Base-by-base conservation (phyloP, 2,888 invertebrate genomes). In the Eulithis prunata region DNA sequence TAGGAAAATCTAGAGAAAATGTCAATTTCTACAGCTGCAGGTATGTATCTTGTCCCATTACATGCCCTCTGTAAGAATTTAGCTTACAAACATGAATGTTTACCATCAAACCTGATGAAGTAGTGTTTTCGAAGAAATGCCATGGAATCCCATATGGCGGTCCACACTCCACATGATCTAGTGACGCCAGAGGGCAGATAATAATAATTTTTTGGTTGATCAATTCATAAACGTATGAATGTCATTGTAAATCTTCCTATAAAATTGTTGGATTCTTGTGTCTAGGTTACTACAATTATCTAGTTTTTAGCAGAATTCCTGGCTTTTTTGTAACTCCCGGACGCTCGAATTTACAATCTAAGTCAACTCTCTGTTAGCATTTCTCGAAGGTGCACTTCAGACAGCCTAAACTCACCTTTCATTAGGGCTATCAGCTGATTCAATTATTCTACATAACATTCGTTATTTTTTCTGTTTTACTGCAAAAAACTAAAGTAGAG, bases 141-240 rank as follows among this genome's bases (percentile, higher is more conserved):
- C 90, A 91, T 92, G 90, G 92, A 92, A 90, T 91, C 91, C 92
- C 92, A 92, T 92, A 92, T 92, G 92, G 92, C 92, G 92, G 92
- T 92, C 91, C 89, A 88, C 86, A 85, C 88, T 90, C 90, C 91
- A 92, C 91, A 92, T 91, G 91, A 92, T 91, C 81, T 86, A 88
- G 86, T 89, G 91, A 91, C 91, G 91, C 89, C 90, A 87, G 84
- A 80, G 80, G 79, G 74, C 82, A 80, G 81, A 86, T 80, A 74
- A 78, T 77, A 80, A 77, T 74, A 78, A 75, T 77, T 77, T 80
- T 79, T 81, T 74, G 58, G 69, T 71, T 68, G 67, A 74, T 75
- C 73, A 74, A 78, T 77, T 79, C 76, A 76, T 75, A 76, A 73
- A 74, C 68, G 63, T 58, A 64, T 54, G 43, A 66, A 75, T 78